Base-by-base conservation (phyloP, 2,888 invertebrate species). In the Campoletis raptor region DNA sequence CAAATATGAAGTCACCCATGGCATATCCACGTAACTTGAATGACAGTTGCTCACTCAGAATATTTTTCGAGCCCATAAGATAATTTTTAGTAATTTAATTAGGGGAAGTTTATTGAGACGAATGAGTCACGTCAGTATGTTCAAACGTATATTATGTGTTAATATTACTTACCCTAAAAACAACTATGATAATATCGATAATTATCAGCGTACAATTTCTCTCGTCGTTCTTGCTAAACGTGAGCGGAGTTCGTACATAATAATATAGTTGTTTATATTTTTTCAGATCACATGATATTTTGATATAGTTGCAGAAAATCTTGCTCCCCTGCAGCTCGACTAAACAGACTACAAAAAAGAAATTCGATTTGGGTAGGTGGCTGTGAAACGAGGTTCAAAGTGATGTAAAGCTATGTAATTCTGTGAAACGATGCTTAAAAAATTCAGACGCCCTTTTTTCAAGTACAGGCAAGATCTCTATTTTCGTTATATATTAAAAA, bases 321-420 rank as follows among this genome's bases (percentile, higher is more conserved):
- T 73, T 72, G 64, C 15, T 10, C 30, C 10, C 15, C 21, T 54
- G 48, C 37, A 40, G n/a, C 21, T 78, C 37, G 15, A n/a, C n/a
- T n/a, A n/a, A 15, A 30, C 40, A 12, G 10, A 21, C 42, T 24
- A 12, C 21, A 40, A 76, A 72, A 48, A 57, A 36, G 10, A 9
- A 66, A 36, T 10, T 37, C 37, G 64, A 36, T 45, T 12, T 40
- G 70, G 69, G 37, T 76, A 80, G 40, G 80, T 61, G 77, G 57
- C 66, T 76, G 70, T 37, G 70, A 21, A 73, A 77, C 76, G 70
- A 78, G 83, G 87, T 69, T 81, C 67, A 83, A 83, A 80, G 69
- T 52, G 37, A 83, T 74, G 76, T 73, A 81, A 85, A 70, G 64
- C 73, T 77, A 61, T 77, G 79, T 83, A 82, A 84, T 80, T 77